phyloP scores from a whole-genome alignment of 2,888 invertebrate genomes.

The Tipula vernalis region DNA sequence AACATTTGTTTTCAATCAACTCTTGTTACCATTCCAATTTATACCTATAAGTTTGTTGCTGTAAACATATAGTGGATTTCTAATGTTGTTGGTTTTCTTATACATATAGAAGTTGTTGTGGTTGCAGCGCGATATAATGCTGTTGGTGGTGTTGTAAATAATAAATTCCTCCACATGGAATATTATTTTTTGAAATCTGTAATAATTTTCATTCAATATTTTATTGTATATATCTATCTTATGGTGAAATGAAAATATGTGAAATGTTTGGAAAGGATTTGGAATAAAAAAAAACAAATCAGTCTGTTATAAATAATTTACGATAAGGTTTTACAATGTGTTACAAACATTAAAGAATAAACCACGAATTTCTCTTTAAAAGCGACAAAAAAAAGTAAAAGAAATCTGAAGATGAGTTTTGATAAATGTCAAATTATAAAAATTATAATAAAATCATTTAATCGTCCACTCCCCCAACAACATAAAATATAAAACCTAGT shows the following conservation, averaged over 20 bases:
- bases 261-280: neutral
- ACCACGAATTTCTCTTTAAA: neutral
- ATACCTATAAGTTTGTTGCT: neutral
- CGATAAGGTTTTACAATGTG: neutral
- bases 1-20: neutral
- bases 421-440: neutral
- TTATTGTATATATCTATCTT: neutral
- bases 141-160: neutral
- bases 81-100: neutral
- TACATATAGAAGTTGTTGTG: neutral
- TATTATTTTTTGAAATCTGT: neutral
- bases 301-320: neutral
- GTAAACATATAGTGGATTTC: neutral
- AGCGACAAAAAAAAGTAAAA: neutral
- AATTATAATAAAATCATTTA: neutral
- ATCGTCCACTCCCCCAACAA: conserved; percentile 4
- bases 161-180: neutral
- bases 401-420: neutral
- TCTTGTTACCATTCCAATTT: neutral
- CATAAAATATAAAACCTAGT: neutral
- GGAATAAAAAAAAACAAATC: neutral
- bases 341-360: neutral
- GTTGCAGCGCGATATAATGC: neutral
- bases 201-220: neutral
- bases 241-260: neutral